Evolutionary conservation across 2,888 invertebrate species (phyloP).

Genomic region (Euzophera pinguis): DNA sequence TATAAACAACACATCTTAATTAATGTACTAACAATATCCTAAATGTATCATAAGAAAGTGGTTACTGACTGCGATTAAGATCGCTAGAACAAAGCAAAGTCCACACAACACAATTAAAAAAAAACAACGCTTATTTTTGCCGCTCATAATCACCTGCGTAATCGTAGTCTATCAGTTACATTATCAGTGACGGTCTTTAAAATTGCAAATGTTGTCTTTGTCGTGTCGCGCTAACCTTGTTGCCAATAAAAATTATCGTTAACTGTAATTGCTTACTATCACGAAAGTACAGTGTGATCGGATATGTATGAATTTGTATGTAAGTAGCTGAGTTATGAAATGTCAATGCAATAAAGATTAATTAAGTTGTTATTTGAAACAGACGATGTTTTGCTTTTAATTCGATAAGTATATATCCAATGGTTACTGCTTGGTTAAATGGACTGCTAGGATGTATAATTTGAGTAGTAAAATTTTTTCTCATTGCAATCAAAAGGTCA

Average conservation of each 20-base stretch:
- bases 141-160: neutral
- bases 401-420: neutral
- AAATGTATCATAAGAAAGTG: too few relatives aligned
- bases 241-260: conserved; percentile 42
- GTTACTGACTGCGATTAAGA: too few relatives aligned
- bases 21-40: too few relatives aligned
- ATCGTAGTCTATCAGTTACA: neutral
- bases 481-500: too few relatives aligned
- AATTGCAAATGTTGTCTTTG: conserved; percentile 50
- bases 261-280: conserved; percentile 46
- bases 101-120: too few relatives aligned
- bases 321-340: neutral
- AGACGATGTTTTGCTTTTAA: neutral
- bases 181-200: conserved; percentile 31
- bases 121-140: neutral
- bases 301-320: conserved; percentile 6
- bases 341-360: conserved; percentile 7
- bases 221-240: conserved; percentile 24
- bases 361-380: neutral
- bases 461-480: neutral
- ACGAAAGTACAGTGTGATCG: conserved; percentile 25
- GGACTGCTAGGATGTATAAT: neutral
- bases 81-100: too few relatives aligned
- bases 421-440: neutral
- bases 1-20: too few relatives aligned